phyloP scores from a whole-genome alignment of 1,140 invertebrate species.

The Dermatophagoides farinae region DNA sequence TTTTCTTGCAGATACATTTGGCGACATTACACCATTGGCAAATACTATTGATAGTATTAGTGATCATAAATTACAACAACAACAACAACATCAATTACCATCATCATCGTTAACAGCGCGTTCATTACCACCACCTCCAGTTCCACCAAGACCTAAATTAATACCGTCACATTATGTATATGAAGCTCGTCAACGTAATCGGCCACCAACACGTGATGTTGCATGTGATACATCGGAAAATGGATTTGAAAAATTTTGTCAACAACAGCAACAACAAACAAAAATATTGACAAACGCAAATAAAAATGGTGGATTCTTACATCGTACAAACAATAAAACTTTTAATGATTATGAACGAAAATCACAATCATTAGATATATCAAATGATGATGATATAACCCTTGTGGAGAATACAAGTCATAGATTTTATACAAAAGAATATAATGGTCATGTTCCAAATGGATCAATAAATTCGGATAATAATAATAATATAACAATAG shows the following conservation, averaged over 20 bases:
- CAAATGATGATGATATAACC: background rate
- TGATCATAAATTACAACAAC: background rate
- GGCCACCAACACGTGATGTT: background rate
- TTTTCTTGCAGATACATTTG: no score
- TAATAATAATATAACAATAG: background rate
- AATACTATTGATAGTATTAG: no score
- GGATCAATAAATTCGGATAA: background rate
- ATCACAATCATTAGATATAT: no score
- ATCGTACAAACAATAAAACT: no score
- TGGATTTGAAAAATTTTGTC: background rate
- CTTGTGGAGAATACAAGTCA: background rate
- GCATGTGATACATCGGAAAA: background rate
- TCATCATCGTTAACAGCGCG: background rate
- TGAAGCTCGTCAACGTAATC: background rate
- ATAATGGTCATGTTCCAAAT: background rate
- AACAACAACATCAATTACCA: background rate
- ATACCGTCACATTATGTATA: background rate
- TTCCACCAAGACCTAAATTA: constrained; percentile 3
- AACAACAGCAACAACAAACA: no score
- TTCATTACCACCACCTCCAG: constrained; percentile 7
- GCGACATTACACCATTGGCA: no score
- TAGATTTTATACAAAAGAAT: background rate
- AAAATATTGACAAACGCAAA: no score
- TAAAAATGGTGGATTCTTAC: no score
- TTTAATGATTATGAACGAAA: no score